Percentiles rank a stretch among this genome's conserved stretches.
phyloP scores from a whole-genome alignment of 2,113 vertebrate genomes.

The Sceloporus tristichus region DNA sequence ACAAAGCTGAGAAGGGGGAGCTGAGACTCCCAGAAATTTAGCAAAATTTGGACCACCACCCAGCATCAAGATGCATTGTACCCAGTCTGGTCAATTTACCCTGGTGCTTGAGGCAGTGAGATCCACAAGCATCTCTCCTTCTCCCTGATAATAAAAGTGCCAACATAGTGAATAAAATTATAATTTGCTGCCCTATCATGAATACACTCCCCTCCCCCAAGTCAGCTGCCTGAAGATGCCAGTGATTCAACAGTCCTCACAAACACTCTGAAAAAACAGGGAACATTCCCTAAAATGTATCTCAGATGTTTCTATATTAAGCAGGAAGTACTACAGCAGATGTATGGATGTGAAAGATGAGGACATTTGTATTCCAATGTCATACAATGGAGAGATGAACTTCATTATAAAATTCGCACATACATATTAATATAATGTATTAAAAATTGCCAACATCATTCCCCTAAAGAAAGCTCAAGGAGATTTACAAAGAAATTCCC shows the following conservation, averaged over 20 bases:
- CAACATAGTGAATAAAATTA: not conserved
- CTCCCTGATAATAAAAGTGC: not conserved
- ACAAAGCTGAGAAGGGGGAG: too few species aligned
- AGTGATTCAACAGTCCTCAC: not conserved
- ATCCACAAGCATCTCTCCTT: not conserved
- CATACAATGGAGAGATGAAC: not conserved
- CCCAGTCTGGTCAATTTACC: not conserved
- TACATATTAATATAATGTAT: not conserved
- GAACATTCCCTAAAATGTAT: not conserved
- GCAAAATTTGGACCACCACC: too few species aligned
- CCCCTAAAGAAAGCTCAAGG: not conserved
- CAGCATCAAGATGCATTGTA: not conserved
- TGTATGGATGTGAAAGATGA: not conserved
- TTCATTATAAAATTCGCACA: not conserved
- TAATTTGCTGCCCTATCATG: not conserved
- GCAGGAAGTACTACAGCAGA: not conserved
- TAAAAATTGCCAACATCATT: conserved; percentile 5
- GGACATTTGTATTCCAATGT: not conserved
- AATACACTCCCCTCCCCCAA: not conserved
- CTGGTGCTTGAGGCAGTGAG: not conserved
- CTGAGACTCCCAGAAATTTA: too few species aligned
- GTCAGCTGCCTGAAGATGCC: not conserved
- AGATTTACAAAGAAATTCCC: conserved; percentile 49
- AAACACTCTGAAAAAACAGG: not conserved
- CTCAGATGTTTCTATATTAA: not conserved